These are phyloP conservation scores for Cosmia trapezina DNA, from an alignment of 2,888 invertebrate genomes.

Conservation along the genomic window DNA sequence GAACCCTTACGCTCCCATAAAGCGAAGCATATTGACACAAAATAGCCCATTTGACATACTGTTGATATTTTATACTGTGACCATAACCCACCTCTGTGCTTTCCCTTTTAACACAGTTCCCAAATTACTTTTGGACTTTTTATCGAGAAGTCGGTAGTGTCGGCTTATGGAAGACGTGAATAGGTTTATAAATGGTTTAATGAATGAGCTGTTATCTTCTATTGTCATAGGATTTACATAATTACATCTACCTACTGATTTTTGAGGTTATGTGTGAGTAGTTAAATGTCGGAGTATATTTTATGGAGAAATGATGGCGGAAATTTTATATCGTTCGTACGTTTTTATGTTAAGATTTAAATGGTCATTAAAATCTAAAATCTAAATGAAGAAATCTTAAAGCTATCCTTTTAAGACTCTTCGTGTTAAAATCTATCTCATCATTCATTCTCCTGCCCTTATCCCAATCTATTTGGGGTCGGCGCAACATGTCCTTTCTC, in stretches of 20 bases:
- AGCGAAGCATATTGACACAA: not conserved
- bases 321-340: not conserved
- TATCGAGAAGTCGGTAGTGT: constrained; percentile 50
- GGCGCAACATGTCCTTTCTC: too few relatives aligned
- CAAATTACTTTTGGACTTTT: constrained; percentile 53
- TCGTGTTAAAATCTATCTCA: too few relatives aligned
- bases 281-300: constrained; percentile 14
- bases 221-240: constrained; percentile 53
- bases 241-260: constrained; percentile 33
- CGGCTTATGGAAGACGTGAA: constrained; percentile 42
- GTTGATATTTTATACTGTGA: constrained; percentile 9
- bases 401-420: not conserved
- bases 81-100: constrained; percentile 31
- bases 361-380: not conserved
- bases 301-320: constrained; percentile 7
- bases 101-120: constrained; percentile 70
- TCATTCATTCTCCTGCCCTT: too few relatives aligned
- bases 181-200: constrained; percentile 53
- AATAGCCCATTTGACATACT: not conserved
- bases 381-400: not conserved
- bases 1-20: not conserved
- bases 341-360: constrained; percentile 12
- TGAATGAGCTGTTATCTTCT: constrained; percentile 49
- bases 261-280: constrained; percentile 20
- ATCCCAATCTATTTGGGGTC: too few relatives aligned